Conservation (phyloP, 2,113 vertebrate species). For the Platysternon megacephalum region DNA sequence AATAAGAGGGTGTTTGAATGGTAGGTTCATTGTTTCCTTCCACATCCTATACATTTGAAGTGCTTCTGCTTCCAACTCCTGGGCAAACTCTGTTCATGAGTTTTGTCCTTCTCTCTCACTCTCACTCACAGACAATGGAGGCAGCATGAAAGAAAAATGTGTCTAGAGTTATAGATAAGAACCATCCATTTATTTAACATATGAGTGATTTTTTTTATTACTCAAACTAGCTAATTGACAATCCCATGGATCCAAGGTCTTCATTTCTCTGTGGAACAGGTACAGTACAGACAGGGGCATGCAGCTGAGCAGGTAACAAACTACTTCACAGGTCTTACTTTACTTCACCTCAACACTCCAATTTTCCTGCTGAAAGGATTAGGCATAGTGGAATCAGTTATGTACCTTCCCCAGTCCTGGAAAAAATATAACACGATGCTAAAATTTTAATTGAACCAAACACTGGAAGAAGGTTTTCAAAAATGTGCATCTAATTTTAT, state of each 20-base stretch:
- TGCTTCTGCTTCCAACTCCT: neutral
- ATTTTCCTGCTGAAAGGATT: neutral
- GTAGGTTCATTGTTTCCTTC: neutral
- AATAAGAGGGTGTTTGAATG: rapidly evolving
- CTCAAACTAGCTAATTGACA: neutral
- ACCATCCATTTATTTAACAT: neutral
- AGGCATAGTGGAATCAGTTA: neutral
- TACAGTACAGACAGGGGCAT: neutral
- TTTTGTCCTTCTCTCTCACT: neutral
- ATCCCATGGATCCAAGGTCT: neutral
- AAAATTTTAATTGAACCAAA: neutral
- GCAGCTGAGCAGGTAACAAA: neutral
- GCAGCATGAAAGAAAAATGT: neutral
- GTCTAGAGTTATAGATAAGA: neutral
- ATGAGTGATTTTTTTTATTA: neutral
- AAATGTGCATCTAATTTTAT: neutral
- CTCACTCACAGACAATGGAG: neutral
- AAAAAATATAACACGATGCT: neutral
- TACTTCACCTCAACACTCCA: neutral
- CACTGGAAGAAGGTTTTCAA: neutral
- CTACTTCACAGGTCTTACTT: neutral
- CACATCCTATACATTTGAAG: rapidly evolving
- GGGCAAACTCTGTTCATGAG: rapidly evolving
- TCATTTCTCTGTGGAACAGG: neutral
- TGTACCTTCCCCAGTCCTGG: neutral